phyloP scores from a whole-genome alignment of 2,113 vertebrate genomes.

The Mola mola region DNA sequence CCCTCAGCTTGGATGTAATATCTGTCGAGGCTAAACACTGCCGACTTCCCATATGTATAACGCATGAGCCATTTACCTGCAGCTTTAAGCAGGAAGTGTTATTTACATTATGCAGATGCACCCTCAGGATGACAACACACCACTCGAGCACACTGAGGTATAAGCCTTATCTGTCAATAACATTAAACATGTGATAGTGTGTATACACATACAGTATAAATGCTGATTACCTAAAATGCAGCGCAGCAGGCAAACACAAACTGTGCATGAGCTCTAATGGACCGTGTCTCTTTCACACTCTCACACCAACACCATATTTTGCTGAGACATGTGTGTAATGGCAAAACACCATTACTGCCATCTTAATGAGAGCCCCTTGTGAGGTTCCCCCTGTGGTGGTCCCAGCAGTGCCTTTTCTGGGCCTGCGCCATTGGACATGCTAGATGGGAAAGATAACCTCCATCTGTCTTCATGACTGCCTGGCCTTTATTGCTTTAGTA shows the following conservation, averaged over 20 bases:
- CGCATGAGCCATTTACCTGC: constrained; percentile 41
- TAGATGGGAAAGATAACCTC: constrained; percentile 61
- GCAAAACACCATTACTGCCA: constrained; percentile 49
- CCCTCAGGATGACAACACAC: constrained; percentile 20
- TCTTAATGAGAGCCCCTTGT: constrained; percentile 63
- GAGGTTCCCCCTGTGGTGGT: constrained; percentile 35
- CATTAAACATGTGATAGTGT: constrained; percentile 13
- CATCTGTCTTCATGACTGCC: constrained; percentile 81
- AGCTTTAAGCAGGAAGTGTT: constrained; percentile 13
- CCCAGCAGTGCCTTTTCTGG: constrained; percentile 60
- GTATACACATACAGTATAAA: background rate
- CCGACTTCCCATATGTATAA: constrained; percentile 16
- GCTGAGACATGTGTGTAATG: constrained; percentile 63
- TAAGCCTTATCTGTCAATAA: constrained; percentile 18
- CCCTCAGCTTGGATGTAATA: constrained; percentile 5
- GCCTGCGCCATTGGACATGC: constrained; percentile 19
- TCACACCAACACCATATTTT: constrained; percentile 16
- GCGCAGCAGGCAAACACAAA: constrained; percentile 40
- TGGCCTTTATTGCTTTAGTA: constrained; percentile 68
- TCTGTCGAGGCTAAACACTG: constrained; percentile 17
- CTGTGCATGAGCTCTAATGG: constrained; percentile 40
- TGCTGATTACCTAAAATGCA: constrained; percentile 47
- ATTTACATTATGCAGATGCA: constrained; percentile 30
- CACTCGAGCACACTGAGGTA: constrained; percentile 3
- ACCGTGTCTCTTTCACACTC: constrained; percentile 11